A percentile compares a stretch with the other conserved stretches of the same genome.
Conservation (phyloP, 2,113 vertebrate species). For the Hydrolagus affinis region DNA sequence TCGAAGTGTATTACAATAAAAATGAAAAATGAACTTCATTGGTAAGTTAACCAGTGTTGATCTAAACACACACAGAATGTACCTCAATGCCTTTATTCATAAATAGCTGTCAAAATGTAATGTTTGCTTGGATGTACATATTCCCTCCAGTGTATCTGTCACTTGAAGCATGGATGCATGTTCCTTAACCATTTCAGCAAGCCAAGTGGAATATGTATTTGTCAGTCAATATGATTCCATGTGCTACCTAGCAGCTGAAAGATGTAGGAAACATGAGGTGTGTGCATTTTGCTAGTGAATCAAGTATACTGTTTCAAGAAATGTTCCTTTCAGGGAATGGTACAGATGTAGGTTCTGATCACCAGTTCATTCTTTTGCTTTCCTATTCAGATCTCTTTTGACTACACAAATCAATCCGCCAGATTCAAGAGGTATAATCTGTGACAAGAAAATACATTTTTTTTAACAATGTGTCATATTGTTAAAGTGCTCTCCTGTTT, state of each 20-base stretch:
- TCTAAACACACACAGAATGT: not conserved
- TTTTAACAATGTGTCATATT: not conserved
- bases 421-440: slow-evolving; percentile 9
- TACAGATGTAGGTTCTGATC: not conserved
- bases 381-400: slow-evolving; percentile 4
- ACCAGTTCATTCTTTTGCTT: not conserved
- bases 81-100: not conserved
- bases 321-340: not conserved
- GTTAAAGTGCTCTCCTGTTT: not conserved
- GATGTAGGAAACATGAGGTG: not conserved
- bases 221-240: not conserved
- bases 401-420: slow-evolving; percentile 1
- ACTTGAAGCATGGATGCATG: not conserved
- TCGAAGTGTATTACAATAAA: slow-evolving; percentile 8
- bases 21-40: not conserved
- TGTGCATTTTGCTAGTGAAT: not conserved
- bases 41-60: slow-evolving; percentile 15
- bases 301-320: not conserved
- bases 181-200: not conserved
- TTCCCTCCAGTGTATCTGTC: not conserved
- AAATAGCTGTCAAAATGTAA: not conserved
- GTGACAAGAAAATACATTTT: not conserved
- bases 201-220: slow-evolving; percentile 9
- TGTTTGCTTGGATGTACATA: not conserved
- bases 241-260: not conserved